A percentile compares a stretch with the other conserved stretches of the same genome.
These are phyloP conservation scores for Cremastinae sp. DNA, from an alignment of 2,888 invertebrate genomes.

Conservation along the genomic window DNA sequence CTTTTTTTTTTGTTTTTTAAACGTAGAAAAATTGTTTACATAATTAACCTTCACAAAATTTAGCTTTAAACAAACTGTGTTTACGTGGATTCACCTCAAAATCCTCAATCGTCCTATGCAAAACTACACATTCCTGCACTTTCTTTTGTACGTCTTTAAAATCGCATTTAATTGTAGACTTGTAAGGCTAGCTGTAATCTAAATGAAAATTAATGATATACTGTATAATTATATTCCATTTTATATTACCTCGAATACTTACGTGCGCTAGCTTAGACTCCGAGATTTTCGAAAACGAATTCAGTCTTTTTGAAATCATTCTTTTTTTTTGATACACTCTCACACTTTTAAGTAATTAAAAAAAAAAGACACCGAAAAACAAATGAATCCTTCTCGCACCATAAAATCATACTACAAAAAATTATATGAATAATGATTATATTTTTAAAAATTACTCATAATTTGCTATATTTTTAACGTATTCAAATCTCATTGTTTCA, in stretches of 20 bases:
- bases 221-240: conserved; percentile 68
- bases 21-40: no score
- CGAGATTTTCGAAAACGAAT: conserved; percentile 68
- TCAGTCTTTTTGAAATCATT: neutral
- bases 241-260: conserved; percentile 71
- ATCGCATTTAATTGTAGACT: conserved; percentile 39
- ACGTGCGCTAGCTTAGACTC: conserved; percentile 68
- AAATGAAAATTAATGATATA: conserved; percentile 20
- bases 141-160: conserved; percentile 14
- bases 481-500: no score
- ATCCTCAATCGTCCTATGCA: conserved; percentile 38
- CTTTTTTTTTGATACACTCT: neutral
- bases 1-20: no score
- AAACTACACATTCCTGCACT: conserved; percentile 40
- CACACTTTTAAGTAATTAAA: neutral
- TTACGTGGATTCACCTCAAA: conserved; percentile 29
- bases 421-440: conserved; percentile 14
- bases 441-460: conserved; percentile 20
- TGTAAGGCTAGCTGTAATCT: conserved; percentile 47
- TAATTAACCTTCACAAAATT: no score
- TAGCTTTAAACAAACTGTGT: no score
- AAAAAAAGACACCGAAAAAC: no score
- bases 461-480: no score
- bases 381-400: neutral
- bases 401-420: conserved; percentile 21